Percentiles rank a stretch among this genome's conserved stretches.
phyloP scores from a whole-genome alignment of 2,797 vertebrate species.

The Echeneis naucrates region DNA sequence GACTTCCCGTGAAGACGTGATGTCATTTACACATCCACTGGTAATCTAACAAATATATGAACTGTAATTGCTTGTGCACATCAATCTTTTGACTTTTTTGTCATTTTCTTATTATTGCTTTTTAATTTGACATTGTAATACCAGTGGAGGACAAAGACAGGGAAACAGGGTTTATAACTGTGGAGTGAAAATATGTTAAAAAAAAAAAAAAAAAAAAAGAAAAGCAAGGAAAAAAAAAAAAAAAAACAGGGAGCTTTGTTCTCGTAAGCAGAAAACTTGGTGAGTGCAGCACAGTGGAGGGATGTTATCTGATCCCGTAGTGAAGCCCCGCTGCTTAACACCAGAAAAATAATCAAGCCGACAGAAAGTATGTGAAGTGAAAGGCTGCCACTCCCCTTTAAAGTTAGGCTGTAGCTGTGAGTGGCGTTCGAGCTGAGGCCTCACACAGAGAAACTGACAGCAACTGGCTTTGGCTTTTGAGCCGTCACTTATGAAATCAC shows the following conservation, averaged over 20 bases:
- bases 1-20: constrained; percentile 59
- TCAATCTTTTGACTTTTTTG: constrained; percentile 40
- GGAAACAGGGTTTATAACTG: constrained; percentile 18
- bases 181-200: constrained; percentile 37
- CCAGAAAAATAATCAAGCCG: constrained; percentile 78
- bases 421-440: constrained; percentile 26
- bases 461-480: not conserved
- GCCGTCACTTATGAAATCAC: not conserved
- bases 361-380: constrained; percentile 76
- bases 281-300: constrained; percentile 43
- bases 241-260: constrained; percentile 39
- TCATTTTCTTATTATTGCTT: constrained; percentile 22
- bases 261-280: constrained; percentile 37
- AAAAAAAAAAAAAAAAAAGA: not conserved
- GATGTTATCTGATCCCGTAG: constrained; percentile 73
- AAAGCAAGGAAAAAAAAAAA: no score
- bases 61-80: constrained; percentile 48
- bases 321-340: constrained; percentile 71
- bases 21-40: constrained; percentile 52
- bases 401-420: constrained; percentile 71
- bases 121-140: constrained; percentile 44
- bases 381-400: constrained; percentile 72
- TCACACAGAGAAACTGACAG: constrained; percentile 19
- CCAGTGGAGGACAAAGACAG: constrained; percentile 22
- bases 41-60: constrained; percentile 57